Evolutionary conservation across 2,113 vertebrate species (phyloP), one percentile per base, ranked within the genome.

Genomic region (Cavia aperea): DNA sequence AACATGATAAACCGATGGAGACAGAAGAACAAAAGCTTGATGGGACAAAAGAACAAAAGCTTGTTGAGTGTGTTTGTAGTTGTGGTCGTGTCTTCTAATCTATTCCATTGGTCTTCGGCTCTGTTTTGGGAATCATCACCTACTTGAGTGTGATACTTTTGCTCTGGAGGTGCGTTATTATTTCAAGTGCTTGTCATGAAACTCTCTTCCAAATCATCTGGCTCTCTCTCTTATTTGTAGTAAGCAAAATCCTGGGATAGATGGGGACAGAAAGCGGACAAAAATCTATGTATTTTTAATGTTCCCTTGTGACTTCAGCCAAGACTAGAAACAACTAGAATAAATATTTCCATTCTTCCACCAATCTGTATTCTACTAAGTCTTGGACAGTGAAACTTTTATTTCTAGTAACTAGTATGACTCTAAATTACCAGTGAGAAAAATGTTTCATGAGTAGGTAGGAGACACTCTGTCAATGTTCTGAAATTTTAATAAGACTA

Each of bases 401-500:
- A 72, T n/a, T 83, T 86, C 14, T 58, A 72, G 77, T 82, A 68
- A 90, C 56, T 31, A n/a, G 3, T 43, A 16, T 77, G 68, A 85
- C 21, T 91, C 43, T 62, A 49, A 75, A 46, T 39, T 95, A 66
- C 33, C 72, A 86, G 14, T 63, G 81, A 95, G 84, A 79, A 94
- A 65, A 63, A 2, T 46, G 93, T 97, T 94, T 75, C 78, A 15
- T 58, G 60, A 93, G 65, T 79, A 51, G n/a, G 73, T 92, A 62
- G 36, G 66, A 85, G 54, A 65, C 54, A 92, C 5, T 39, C 78
- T 92, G 81, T 83, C 19, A n/a, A 92, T 15, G 23, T 93, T 91
- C 43, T 63, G 75, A 72, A 90, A 92, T 39, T 78, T 91, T 86
- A 93, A 68, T 86, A 91, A 94, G 62, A 23, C n/a, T 77, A 91